phyloP scores from a whole-genome alignment of 2,888 invertebrate genomes.

The Drosophila nr. perissopoda region DNA sequence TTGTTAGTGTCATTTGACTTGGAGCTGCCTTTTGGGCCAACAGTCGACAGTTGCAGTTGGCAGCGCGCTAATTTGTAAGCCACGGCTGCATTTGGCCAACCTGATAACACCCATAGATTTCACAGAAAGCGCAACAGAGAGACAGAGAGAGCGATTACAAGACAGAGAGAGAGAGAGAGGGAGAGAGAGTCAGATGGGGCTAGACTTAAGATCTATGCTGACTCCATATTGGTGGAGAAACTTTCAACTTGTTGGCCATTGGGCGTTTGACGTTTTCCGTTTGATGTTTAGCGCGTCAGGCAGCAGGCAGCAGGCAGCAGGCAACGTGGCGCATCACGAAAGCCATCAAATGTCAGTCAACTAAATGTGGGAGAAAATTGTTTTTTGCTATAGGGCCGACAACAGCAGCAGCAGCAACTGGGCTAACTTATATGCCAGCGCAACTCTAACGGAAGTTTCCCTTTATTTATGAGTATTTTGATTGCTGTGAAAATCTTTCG shows the following conservation, averaged over 20 bases:
- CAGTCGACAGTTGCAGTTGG: constrained; percentile 71
- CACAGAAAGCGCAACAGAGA: constrained; percentile 11
- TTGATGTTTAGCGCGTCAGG: constrained; percentile 65
- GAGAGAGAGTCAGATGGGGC: constrained; percentile 4
- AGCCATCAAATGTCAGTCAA: constrained; percentile 75
- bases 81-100: constrained; percentile 67
- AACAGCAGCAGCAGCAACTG: constrained; percentile 16
- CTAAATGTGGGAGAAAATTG: constrained; percentile 63
- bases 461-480: constrained; percentile 41
- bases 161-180: background rate
- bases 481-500: background rate
- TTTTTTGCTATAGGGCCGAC: constrained; percentile 50
- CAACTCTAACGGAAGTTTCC: constrained; percentile 31
- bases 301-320: constrained; percentile 11
- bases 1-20: constrained; percentile 80
- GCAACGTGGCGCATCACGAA: constrained; percentile 66
- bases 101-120: constrained; percentile 71
- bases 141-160: constrained; percentile 5
- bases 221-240: constrained; percentile 74
- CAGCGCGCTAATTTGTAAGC: constrained; percentile 79
- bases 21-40: constrained; percentile 73
- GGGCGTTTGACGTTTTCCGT: constrained; percentile 73
- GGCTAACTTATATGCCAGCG: constrained; percentile 31
- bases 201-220: constrained; percentile 43
- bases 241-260: constrained; percentile 64